These are phyloP conservation scores for Arrhamphus sclerolepis DNA, from an alignment of 2,797 vertebrate species.

Conservation along the genomic window DNA sequence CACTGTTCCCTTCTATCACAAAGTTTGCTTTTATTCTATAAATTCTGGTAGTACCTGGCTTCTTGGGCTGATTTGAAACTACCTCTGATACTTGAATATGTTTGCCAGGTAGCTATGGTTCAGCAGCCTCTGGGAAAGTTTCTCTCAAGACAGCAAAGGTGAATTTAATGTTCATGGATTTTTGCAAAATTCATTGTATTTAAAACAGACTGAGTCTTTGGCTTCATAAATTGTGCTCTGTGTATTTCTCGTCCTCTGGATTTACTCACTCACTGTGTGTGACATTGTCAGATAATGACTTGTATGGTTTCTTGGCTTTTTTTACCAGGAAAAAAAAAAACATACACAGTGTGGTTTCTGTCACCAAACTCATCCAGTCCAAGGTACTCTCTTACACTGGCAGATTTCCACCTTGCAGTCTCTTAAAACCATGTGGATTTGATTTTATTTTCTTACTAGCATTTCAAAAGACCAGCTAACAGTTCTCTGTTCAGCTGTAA, in stretches of 20 bases:
- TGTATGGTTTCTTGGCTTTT: background rate
- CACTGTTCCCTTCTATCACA: background rate
- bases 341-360: too few species aligned
- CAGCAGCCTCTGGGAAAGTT: slow-evolving; percentile 6
- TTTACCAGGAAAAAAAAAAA: background rate
- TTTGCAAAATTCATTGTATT: background rate
- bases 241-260: background rate
- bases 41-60: background rate
- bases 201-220: background rate
- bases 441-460: too few species aligned
- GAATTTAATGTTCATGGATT: background rate
- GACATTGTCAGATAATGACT: background rate
- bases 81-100: slow-evolving; percentile 7
- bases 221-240: background rate
- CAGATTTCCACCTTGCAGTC: too few species aligned
- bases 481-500: too few species aligned
- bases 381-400: too few species aligned
- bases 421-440: too few species aligned
- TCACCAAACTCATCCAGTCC: too few species aligned
- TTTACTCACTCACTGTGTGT: background rate
- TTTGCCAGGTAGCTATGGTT: slow-evolving; percentile 10
- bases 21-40: background rate
- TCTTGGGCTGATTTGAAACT: slow-evolving; percentile 5
- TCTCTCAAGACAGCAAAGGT: slow-evolving; percentile 14
- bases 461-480: too few species aligned